phyloP scores from a whole-genome alignment of 2,888 invertebrate species.

The Tupiocoris notatus region DNA sequence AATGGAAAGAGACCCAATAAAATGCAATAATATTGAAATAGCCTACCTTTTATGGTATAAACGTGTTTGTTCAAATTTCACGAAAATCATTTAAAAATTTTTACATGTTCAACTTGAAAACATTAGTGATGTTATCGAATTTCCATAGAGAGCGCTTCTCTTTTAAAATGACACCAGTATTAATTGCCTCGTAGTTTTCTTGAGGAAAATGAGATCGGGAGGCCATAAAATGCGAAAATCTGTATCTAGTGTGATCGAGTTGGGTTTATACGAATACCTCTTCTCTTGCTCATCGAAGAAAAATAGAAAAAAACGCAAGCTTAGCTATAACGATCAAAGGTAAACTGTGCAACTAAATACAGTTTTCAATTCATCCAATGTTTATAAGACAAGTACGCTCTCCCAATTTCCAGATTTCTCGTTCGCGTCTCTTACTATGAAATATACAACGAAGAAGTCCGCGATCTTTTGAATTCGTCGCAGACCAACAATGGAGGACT shows the following conservation, averaged over 20 bases:
- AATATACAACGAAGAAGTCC: constrained; percentile 98
- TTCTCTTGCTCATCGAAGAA: constrained; percentile 11
- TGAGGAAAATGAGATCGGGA: too few species aligned
- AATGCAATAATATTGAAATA: too few species aligned
- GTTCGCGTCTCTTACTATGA: constrained; percentile 97
- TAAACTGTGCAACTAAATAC: too few species aligned
- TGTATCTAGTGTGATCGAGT: constrained; percentile 11
- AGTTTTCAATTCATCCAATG: too few species aligned
- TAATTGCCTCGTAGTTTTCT: neutral
- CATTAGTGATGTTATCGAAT: too few species aligned
- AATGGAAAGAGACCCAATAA: too few species aligned
- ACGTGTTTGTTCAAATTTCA: too few species aligned
- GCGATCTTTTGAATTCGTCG: constrained; percentile 88
- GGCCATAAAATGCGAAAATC: too few species aligned
- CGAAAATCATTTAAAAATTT: too few species aligned
- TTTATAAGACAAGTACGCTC: too few species aligned
- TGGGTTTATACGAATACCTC: constrained; percentile 30
- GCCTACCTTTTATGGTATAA: too few species aligned
- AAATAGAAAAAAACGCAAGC: neutral
- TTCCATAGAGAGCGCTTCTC: neutral
- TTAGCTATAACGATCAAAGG: neutral
- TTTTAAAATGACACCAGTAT: neutral
- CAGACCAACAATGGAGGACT: constrained; percentile 64
- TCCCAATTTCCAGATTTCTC: constrained; percentile 67
- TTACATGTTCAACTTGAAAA: too few species aligned